phyloP scores from a whole-genome alignment of 2,888 invertebrate species.

The Lasioglossum morio region DNA sequence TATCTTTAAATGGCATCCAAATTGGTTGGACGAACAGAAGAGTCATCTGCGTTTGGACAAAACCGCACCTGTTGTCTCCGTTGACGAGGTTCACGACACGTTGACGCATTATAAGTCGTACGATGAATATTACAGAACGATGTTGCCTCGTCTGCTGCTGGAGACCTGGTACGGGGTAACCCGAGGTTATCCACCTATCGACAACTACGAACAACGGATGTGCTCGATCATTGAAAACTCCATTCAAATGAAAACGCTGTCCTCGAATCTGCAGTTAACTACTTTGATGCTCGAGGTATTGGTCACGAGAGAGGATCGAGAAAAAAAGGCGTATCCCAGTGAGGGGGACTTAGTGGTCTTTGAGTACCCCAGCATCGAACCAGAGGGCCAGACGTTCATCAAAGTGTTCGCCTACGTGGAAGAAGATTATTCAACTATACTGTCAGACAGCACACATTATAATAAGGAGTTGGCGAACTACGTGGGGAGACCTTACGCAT shows the following conservation, averaged over 20 bases:
- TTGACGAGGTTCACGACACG: slow-evolving; percentile 85
- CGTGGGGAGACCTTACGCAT: slow-evolving; percentile 67
- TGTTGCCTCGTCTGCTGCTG: slow-evolving; percentile 87
- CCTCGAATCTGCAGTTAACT: slow-evolving; percentile 61
- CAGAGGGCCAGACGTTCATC: slow-evolving; percentile 46
- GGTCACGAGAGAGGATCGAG: slow-evolving; percentile 68
- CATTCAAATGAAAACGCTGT: slow-evolving; percentile 41
- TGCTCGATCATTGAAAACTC: slow-evolving; percentile 73
- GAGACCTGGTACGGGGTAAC: slow-evolving; percentile 87
- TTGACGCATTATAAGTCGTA: slow-evolving; percentile 86
- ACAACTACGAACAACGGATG: slow-evolving; percentile 52
- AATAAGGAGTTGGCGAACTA: slow-evolving; percentile 70
- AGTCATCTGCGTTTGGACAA: slow-evolving; percentile 84
- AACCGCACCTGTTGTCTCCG: slow-evolving; percentile 86
- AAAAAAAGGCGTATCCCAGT: slow-evolving; percentile 68
- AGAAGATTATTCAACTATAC: slow-evolving; percentile 52
- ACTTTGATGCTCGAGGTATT: slow-evolving; percentile 75
- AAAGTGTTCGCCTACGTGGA: slow-evolving; percentile 77
- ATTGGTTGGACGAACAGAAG: slow-evolving; percentile 88
- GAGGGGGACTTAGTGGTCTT: slow-evolving; percentile 80
- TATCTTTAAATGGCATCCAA: slow-evolving; percentile 88
- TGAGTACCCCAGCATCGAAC: slow-evolving; percentile 67
- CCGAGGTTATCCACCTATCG: slow-evolving; percentile 71
- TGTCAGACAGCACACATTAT: slow-evolving; percentile 69
- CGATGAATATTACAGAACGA: slow-evolving; percentile 87